A percentile compares a stretch with the other conserved stretches of the same genome.
phyloP scores from a whole-genome alignment of 2,888 invertebrate genomes.

The Eupeodes luniger region DNA sequence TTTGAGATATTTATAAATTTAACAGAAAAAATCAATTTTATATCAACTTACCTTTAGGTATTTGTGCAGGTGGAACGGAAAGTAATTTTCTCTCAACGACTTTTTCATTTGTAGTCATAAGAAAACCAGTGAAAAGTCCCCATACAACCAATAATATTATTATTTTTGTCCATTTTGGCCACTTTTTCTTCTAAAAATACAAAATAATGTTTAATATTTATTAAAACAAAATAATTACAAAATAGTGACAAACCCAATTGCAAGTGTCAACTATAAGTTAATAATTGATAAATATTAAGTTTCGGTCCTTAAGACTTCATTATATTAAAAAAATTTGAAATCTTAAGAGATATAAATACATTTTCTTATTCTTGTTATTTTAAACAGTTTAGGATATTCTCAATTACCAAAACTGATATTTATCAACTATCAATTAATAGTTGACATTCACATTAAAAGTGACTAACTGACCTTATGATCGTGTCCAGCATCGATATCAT shows the following conservation, averaged over 20 bases:
- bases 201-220: background rate
- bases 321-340: no score
- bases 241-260: background rate
- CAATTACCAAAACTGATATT: no score
- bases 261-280: no score
- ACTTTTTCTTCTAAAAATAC: conserved; percentile 79
- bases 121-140: conserved; percentile 88
- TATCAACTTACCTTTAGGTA: conserved; percentile 82
- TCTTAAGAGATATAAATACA: no score
- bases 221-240: background rate
- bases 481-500: conserved; percentile 79
- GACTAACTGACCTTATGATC: conserved; percentile 53
- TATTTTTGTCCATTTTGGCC: conserved; percentile 84
- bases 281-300: no score
- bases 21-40: no score
- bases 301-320: no score
- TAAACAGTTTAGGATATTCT: no score
- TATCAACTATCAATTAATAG: no score
- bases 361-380: no score
- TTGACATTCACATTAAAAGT: no score
- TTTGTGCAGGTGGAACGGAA: conserved; percentile 85
- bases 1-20: no score
- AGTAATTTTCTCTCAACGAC: conserved; percentile 87
- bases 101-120: conserved; percentile 89
- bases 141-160: conserved; percentile 87